Base-by-base conservation (phyloP, 2,113 vertebrate species). In the Oplegnathus fasciatus region DNA sequence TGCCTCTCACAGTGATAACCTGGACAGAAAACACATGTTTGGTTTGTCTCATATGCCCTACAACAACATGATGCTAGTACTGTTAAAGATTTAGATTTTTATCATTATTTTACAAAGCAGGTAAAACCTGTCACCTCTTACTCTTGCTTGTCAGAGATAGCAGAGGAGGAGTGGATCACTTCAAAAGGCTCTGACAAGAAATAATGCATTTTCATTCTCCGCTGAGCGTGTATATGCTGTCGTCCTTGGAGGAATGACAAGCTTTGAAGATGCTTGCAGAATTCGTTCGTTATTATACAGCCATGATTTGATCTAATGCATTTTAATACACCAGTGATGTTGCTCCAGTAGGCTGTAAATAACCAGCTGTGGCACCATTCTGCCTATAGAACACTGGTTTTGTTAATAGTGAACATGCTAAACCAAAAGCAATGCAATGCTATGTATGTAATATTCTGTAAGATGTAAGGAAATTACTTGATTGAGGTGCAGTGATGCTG, bases 231-330 rank as follows among this genome's bases (percentile, higher is more conserved):
- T 62, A 71, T 46, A 22, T 24, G 32, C 64, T 70, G 44, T 40
- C 57, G 44, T 81, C 85, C 86, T 88, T 85, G 71, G 89, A 83
- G 84, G 85, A 75, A 82, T 84, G 64, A 74, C 76, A 55, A 52
- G 54, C 85, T 83, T 83, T 80, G 65, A 89, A 22, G 61, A 91
- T 55, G 22, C 64, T 67, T 55, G 46, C 8, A 65, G 75, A 78
- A 30, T 65, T 80, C 72, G 69, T 70, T 77, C 72, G 13, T 69
- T 74, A 69, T 77, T 22, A 64, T 48, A 48, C 60, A 77, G 64
- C 30, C 42, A 64, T 71, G 28, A 40, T 71, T 82, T 82, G 37
- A 88, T 80, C 87, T 82, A 80, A 83, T 87, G 50, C 67, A 77
- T 87, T 82, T 85, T 71, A 83, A 77, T 70, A 72, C 6, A 54